Percentiles rank a stretch among this genome's conserved stretches.
phyloP scores from a whole-genome alignment of 2,888 invertebrate species.

The Brachypalpus laphriformis region DNA sequence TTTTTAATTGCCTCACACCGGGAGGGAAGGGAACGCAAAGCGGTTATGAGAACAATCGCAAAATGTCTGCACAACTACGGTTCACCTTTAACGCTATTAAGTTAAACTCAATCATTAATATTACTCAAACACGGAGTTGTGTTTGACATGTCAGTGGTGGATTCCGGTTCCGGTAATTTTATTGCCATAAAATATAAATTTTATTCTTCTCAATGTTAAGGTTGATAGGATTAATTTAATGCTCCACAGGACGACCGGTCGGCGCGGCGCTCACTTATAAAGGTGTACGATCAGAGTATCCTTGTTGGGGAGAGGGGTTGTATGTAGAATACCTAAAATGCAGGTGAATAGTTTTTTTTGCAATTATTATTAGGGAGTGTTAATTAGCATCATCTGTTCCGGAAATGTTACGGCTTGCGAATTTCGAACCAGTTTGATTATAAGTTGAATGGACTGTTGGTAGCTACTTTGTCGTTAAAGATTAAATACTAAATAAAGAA shows the following conservation, averaged over 20 bases:
- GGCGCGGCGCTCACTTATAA: constrained; percentile 14
- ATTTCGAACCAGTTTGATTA: constrained; percentile 29
- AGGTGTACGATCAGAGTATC: constrained; percentile 23
- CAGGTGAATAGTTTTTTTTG: constrained; percentile 52
- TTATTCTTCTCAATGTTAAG: constrained; percentile 57
- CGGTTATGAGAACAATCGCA: constrained; percentile 19
- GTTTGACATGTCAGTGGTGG: constrained; percentile 63
- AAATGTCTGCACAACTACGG: constrained; percentile 5
- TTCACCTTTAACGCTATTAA: constrained; percentile 48
- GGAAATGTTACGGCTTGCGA: constrained; percentile 39
- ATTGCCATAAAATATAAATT: constrained; percentile 69
- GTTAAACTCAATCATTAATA: constrained; percentile 64
- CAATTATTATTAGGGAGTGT: constrained; percentile 68
- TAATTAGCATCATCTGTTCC: constrained; percentile 69
- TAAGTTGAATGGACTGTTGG: neutral
- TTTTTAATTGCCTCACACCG: constrained; percentile 62
- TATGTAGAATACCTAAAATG: constrained; percentile 38
- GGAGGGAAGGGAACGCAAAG: constrained; percentile 4
- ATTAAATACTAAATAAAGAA: neutral
- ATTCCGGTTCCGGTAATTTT: constrained; percentile 61
- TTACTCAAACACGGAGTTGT: constrained; percentile 46
- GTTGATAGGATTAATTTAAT: constrained; percentile 69
- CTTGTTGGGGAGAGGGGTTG: constrained; percentile 19
- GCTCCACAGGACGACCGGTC: constrained; percentile 28
- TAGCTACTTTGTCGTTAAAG: constrained; percentile 1